phyloP scores from a whole-genome alignment of 2,113 vertebrate species.

The Grus americana region DNA sequence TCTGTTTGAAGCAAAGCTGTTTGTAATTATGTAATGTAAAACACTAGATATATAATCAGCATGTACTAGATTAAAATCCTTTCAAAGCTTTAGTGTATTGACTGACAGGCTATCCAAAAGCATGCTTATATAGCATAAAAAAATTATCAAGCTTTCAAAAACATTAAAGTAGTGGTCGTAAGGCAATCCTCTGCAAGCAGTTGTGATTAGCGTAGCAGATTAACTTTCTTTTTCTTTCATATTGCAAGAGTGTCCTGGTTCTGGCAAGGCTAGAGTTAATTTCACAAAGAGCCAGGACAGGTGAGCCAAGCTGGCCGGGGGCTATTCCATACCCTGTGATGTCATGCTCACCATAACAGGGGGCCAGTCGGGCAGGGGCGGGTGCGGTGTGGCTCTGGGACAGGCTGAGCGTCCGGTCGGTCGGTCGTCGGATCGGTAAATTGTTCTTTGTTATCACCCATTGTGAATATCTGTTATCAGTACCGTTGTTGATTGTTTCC shows the following conservation, averaged over 20 bases:
- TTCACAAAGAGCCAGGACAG: no score
- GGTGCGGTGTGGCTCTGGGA: no score
- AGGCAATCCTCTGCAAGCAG: background rate
- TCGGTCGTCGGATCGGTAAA: no score
- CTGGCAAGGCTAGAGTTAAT: no score
- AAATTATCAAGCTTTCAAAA: background rate
- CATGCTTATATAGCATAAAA: background rate
- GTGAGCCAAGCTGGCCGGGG: no score
- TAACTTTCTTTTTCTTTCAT: background rate
- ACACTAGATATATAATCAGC: background rate
- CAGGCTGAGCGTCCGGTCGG: no score
- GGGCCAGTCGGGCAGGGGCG: no score
- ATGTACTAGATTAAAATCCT: background rate
- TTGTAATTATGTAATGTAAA: background rate
- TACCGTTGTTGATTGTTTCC: no score
- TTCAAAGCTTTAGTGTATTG: background rate
- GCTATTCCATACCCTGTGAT: no score
- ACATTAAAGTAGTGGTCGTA: background rate
- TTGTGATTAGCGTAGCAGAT: background rate
- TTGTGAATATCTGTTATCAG: no score
- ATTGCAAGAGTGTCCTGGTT: background rate
- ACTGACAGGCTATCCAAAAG: background rate
- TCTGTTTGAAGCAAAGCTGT: background rate
- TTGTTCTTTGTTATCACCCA: no score
- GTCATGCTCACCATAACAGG: no score